phyloP scores from a whole-genome alignment of 2,888 invertebrate species.

The Callosobruchus maculatus region DNA sequence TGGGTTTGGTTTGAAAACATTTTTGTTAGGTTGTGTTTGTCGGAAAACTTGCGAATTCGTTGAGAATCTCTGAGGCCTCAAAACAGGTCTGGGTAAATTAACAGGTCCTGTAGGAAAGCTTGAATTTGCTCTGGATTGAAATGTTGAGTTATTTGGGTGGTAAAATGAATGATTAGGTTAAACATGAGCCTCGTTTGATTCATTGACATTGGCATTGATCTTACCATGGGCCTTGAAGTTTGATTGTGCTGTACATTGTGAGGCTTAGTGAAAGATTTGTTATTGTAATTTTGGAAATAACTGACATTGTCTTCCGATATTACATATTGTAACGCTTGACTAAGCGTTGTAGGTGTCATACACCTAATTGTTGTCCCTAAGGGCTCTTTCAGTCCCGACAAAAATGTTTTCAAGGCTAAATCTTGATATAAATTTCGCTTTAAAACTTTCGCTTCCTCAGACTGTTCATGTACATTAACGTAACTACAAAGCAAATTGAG shows the following conservation, averaged over 20 bases:
- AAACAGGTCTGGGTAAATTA: background rate
- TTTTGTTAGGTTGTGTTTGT: background rate
- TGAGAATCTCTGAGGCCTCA: background rate
- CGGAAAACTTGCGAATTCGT: background rate
- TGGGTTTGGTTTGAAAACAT: conserved; percentile 4
- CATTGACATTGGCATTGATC: too few species aligned
- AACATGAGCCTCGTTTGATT: background rate
- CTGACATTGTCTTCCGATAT: conserved; percentile 6
- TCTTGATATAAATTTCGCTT: conserved; percentile 10
- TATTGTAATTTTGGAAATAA: conserved; percentile 2
- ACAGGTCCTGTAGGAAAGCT: background rate
- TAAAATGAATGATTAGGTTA: background rate
- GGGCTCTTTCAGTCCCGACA: too few species aligned
- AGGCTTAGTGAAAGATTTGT: background rate
- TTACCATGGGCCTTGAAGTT: background rate
- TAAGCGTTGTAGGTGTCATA: conserved; percentile 6
- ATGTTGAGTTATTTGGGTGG: background rate
- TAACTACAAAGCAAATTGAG: conserved; percentile 13
- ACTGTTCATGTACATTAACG: conserved; percentile 10
- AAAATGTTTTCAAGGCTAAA: conserved; percentile 9
- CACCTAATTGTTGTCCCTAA: conserved; percentile 11
- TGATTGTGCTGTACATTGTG: background rate
- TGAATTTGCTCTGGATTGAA: background rate
- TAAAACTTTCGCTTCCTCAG: conserved; percentile 1
- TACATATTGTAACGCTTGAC: conserved; percentile 6